phyloP scores from a whole-genome alignment of 2,797 vertebrate species.

The Micromesistius poutassou region DNA sequence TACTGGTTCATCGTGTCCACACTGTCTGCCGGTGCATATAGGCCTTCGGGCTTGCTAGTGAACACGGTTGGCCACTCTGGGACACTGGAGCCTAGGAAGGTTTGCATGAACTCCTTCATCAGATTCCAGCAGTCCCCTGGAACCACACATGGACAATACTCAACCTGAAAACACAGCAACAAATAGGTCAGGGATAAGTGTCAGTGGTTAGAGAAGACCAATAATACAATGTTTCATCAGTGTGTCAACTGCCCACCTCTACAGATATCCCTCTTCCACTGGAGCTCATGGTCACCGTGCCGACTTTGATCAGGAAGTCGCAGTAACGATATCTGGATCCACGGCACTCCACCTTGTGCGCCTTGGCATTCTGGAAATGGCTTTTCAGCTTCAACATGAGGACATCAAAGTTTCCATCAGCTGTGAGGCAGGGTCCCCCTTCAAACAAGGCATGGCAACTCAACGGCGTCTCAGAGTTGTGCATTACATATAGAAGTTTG shows the following conservation, averaged over 20 bases:
- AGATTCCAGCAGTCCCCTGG: slow-evolving; percentile 96
- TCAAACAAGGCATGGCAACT: slow-evolving; percentile 94
- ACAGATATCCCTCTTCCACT: slow-evolving; percentile 93
- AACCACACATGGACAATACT: slow-evolving; percentile 93
- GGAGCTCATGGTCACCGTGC: slow-evolving; percentile 91
- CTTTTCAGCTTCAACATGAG: slow-evolving; percentile 98
- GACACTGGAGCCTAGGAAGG: slow-evolving; percentile 83
- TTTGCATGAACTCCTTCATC: slow-evolving; percentile 94
- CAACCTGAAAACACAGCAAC: slow-evolving; percentile 76
- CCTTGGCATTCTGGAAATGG: slow-evolving; percentile 97
- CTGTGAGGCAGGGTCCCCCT: slow-evolving; percentile 87
- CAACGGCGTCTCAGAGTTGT: slow-evolving; percentile 91
- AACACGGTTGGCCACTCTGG: slow-evolving; percentile 86
- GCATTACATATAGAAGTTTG: slow-evolving; percentile 97
- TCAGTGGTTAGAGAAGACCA: not conserved
- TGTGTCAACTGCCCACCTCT: slow-evolving; percentile 75
- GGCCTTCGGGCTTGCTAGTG: slow-evolving; percentile 81
- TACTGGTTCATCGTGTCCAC: slow-evolving; percentile 94
- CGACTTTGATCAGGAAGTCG: slow-evolving; percentile 94
- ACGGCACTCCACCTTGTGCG: slow-evolving; percentile 94
- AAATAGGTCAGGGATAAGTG: not conserved
- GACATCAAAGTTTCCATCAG: slow-evolving; percentile 91
- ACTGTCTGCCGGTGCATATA: slow-evolving; percentile 79
- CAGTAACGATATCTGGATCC: slow-evolving; percentile 92
- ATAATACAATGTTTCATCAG: not conserved